These are phyloP conservation scores for Eumacrocentrus americanus DNA, from an alignment of 2,888 invertebrate genomes.

Conservation along the genomic window DNA sequence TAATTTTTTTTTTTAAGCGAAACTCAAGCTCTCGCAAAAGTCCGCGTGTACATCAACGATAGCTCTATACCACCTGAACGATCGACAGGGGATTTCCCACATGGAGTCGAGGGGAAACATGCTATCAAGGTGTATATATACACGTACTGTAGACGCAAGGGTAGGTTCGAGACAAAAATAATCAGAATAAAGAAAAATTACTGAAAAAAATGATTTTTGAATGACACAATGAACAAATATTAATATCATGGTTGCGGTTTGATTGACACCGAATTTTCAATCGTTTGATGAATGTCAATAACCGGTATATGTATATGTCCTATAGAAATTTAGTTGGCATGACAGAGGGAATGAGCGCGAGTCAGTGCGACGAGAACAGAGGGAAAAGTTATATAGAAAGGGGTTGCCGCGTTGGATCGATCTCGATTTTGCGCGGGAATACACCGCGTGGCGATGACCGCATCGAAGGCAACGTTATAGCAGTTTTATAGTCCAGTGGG, in stretches of 20 bases:
- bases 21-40: slow-evolving; percentile 12
- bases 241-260: too few relatives aligned
- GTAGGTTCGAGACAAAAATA: too few relatives aligned
- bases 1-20: slow-evolving; percentile 17
- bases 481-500: slow-evolving; percentile 36
- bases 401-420: background rate
- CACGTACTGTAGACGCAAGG: background rate
- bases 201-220: too few relatives aligned
- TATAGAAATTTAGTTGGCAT: too few relatives aligned
- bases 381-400: background rate
- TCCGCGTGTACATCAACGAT: background rate
- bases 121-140: background rate
- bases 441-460: slow-evolving; percentile 12
- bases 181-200: too few relatives aligned
- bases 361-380: background rate
- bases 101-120: background rate
- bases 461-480: slow-evolving; percentile 14
- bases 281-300: too few relatives aligned
- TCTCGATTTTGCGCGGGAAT: background rate
- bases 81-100: slow-evolving; percentile 29
- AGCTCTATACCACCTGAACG: slow-evolving; percentile 24
- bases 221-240: too few relatives aligned
- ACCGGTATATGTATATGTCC: too few relatives aligned
- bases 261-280: too few relatives aligned
- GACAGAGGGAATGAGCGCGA: background rate